Percentiles rank a stretch among this genome's conserved stretches.
Conservation (phyloP, 2,113 vertebrate genomes). For the Erpornis zantholeuca region DNA sequence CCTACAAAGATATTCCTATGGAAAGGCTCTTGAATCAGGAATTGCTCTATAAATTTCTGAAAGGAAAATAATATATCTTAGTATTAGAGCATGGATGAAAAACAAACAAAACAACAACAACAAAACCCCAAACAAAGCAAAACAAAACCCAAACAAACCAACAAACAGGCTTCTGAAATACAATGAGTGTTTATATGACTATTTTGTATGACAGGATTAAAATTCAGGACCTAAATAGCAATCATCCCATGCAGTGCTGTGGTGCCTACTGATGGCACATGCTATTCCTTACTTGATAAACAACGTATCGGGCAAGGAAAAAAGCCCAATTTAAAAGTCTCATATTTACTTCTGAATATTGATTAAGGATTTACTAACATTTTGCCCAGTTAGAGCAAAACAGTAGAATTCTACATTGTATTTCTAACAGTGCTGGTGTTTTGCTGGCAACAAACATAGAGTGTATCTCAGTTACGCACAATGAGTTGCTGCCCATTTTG, state of each 20-base stretch:
- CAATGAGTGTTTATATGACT: background rate
- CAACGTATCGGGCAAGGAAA: background rate
- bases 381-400: background rate
- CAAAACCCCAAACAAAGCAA: background rate
- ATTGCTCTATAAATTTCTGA: background rate
- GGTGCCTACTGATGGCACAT: background rate
- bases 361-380: background rate
- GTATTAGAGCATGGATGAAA: background rate
- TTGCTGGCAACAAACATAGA: background rate
- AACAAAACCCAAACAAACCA: background rate
- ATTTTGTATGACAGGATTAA: background rate
- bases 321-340: background rate
- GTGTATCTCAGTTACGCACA: background rate
- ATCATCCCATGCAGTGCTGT: background rate
- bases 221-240: background rate
- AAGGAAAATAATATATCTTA: background rate
- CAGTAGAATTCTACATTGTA: background rate
- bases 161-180: background rate
- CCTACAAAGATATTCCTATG: background rate
- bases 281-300: background rate
- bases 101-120: background rate
- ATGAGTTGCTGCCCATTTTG: rapidly evolving
- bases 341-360: background rate
- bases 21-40: background rate
- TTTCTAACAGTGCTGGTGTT: background rate